phyloP scores from a whole-genome alignment of 2,797 vertebrate genomes.

The Morus bassanus region DNA sequence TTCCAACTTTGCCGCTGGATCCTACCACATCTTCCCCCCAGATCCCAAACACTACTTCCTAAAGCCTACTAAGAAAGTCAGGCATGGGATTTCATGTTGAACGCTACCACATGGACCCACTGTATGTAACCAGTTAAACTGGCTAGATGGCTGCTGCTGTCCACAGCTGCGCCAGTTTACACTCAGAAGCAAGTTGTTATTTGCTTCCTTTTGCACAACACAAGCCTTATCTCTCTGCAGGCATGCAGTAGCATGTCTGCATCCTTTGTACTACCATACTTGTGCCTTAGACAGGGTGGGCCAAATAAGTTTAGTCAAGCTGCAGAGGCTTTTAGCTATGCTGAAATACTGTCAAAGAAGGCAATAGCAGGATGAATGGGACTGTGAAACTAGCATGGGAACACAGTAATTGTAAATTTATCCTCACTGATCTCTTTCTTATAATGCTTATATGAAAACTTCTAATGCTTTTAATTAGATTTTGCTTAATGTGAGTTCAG shows the following conservation, averaged over 20 bases:
- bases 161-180: not conserved
- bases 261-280: not conserved
- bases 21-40: not conserved
- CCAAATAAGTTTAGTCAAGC: not conserved
- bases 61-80: not conserved
- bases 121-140: not conserved
- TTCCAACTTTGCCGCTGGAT: not conserved
- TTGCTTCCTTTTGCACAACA: constrained; percentile 28
- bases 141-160: not conserved
- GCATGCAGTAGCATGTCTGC: not conserved
- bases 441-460: not conserved
- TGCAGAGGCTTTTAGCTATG: not conserved
- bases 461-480: not conserved
- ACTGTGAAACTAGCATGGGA: not conserved
- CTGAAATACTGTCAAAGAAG: not conserved
- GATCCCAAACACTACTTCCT: not conserved
- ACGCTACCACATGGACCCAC: not conserved
- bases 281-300: not conserved
- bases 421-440: not conserved
- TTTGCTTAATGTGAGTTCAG: not conserved
- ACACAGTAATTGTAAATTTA: not conserved
- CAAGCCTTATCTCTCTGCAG: not conserved
- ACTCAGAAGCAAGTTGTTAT: not conserved
- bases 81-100: not conserved
- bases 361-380: not conserved